Percentiles rank a stretch among this genome's conserved stretches.
These are phyloP conservation scores for Ichneumoninae sp. DNA, from an alignment of 2,888 invertebrate species.

Conservation along the genomic window DNA sequence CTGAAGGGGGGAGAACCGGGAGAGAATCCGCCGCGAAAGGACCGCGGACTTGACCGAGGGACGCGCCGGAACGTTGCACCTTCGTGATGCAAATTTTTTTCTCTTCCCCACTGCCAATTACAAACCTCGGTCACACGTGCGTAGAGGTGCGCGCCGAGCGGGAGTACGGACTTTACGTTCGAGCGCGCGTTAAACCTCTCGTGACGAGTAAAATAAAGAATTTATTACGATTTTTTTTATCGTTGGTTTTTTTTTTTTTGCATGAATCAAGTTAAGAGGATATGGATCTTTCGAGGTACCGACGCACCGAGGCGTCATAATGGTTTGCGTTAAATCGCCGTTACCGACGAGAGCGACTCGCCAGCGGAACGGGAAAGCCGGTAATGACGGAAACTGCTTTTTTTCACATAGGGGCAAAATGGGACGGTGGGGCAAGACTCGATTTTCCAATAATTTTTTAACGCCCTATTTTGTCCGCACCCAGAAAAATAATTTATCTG, in stretches of 20 bases:
- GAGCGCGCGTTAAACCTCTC: conserved; percentile 39
- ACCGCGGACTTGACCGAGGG: conserved; percentile 16
- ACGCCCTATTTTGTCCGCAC: too few relatives aligned
- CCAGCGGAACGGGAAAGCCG: background rate
- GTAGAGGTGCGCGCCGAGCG: background rate
- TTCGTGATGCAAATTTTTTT: conserved; percentile 49
- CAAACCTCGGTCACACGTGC: conserved; percentile 43
- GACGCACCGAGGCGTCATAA: conserved; percentile 19
- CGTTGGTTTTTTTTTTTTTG: background rate
- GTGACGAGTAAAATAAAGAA: conserved; percentile 21
- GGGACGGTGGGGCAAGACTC: too few relatives aligned
- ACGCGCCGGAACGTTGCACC: conserved; percentile 30
- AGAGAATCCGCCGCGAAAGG: conserved; percentile 17
- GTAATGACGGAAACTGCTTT: background rate
- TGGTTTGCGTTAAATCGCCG: background rate
- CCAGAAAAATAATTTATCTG: too few relatives aligned
- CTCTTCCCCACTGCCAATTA: conserved; percentile 47
- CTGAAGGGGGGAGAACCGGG: conserved; percentile 26
- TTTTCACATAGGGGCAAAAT: background rate
- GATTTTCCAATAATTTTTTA: too few relatives aligned
- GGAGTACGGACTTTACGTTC: conserved; percentile 35
- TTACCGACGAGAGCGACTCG: too few relatives aligned
- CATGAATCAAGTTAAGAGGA: background rate
- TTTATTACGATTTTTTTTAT: background rate
- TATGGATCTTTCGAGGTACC: background rate